A percentile compares a stretch with the other conserved stretches of the same genome.
Evolutionary conservation across 1,140 invertebrate genomes (phyloP).

Genomic region (Drosophila sproati): DNA sequence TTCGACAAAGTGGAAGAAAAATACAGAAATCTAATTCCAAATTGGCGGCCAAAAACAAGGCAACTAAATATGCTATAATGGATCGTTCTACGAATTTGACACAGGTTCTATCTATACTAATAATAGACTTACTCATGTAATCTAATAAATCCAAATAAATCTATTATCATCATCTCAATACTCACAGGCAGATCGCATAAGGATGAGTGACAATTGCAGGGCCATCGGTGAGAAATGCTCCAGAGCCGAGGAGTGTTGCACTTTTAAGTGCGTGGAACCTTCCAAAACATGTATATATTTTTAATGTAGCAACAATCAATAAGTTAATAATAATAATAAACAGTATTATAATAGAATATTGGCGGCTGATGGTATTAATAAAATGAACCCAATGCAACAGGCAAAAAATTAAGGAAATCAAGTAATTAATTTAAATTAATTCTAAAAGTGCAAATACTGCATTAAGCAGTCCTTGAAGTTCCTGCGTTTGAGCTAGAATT

Average conservation of each 20-base stretch:
- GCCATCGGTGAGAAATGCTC: neutral
- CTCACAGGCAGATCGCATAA: neutral
- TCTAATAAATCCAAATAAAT: neutral
- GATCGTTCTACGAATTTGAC: neutral
- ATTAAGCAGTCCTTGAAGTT: too few relatives aligned
- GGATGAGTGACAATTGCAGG: neutral
- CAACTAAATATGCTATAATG: neutral
- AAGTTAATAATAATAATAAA: too few relatives aligned
- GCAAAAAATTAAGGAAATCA: too few relatives aligned
- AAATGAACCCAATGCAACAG: too few relatives aligned
- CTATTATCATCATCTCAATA: neutral
- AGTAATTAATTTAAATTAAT: neutral
- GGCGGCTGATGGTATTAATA: too few relatives aligned
- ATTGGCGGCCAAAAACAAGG: neutral
- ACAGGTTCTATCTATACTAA: neutral
- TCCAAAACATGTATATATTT: neutral
- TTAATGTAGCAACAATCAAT: too few relatives aligned
- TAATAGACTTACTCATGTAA: neutral
- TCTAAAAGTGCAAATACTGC: neutral
- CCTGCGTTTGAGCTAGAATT: too few relatives aligned
- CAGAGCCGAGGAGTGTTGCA: conserved; percentile 4
- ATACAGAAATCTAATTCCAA: neutral
- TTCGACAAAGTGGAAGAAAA: neutral
- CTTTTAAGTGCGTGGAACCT: neutral
- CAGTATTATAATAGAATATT: too few relatives aligned